Evolutionary conservation across 1,140 invertebrate genomes (phyloP), one percentile per base, ranked within the genome.

Genomic region (Zaprionus kolodkinae): DNA sequence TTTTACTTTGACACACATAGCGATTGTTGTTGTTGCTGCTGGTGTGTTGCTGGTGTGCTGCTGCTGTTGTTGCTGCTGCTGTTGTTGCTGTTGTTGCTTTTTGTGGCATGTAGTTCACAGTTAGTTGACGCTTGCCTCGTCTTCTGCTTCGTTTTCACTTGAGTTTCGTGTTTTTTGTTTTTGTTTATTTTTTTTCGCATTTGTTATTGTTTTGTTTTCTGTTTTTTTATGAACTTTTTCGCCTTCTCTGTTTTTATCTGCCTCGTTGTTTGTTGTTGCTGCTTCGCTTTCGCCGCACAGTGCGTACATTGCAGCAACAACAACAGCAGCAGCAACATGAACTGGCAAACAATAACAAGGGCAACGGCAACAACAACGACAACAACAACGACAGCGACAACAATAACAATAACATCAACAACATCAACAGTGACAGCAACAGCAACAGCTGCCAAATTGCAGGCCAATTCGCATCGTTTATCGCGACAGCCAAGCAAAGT

Each of bases 1-100:
- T 87, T 88, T 87, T 87, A 88, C 79, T 87, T 87, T 87, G 84
- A 88, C 84, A 87, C 77, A 87, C 79, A 87, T 87, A 72, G 35
- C 61, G 59, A 50, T 56, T 70, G 69, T 70, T 79, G 54, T 66
- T 77, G 36, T 59, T 61, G 52, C 56, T 75, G 56, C 30, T 55
- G 54, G 27, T 61, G 21, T 75, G 60, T 59, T 54, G 38, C 43
- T 67, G 55, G 54, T 43, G 2, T 67, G 55, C 54, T 43, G 2
- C n/a, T 43, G 40, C 15, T 45, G 40, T 15, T 54, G 27, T 61
- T 75, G 60, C 54, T 54, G 38, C 43, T 67, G 55, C 52, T 80
- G 52, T 68, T 77, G 73, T 54, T 43, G 2, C 15, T 43, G 40
- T 45, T 45, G 40, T 15, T 43, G 40, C n/a, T 45, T 63, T 69